Percentiles rank a stretch among this genome's conserved stretches.
phyloP scores from a whole-genome alignment of 2,888 invertebrate genomes.

The Trissolcus brochymenae region DNA sequence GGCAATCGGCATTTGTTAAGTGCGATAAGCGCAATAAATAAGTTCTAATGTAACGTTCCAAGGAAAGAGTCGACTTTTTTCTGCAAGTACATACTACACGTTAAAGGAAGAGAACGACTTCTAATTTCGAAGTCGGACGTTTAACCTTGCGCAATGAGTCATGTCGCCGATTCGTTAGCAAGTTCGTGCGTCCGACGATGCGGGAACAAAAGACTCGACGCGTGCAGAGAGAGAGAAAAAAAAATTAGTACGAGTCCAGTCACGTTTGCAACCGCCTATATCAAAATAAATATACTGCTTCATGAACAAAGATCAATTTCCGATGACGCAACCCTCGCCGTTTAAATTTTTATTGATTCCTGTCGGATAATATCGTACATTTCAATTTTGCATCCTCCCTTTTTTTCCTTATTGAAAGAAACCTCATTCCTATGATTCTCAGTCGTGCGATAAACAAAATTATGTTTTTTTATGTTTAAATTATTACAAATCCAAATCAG shows the following conservation, averaged over 20 bases:
- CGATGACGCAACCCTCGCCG: conserved; percentile 33
- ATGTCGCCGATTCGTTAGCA: conserved; percentile 41
- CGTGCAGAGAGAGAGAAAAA: conserved; percentile 6
- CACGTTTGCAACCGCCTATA: conserved; percentile 8
- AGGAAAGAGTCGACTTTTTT: conserved; percentile 21
- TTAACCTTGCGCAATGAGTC: conserved; percentile 56
- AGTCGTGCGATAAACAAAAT: neutral
- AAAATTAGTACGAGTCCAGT: conserved; percentile 31
- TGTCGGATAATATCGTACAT: conserved; percentile 2
- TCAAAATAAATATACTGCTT: neutral
- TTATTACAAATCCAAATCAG: too few relatives aligned
- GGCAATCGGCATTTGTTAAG: conserved; percentile 21
- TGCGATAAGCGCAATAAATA: conserved; percentile 43
- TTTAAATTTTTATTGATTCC: neutral
- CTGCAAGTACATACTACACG: neutral
- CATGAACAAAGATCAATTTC: conserved; percentile 43
- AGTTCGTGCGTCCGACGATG: conserved; percentile 30
- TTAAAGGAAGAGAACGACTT: conserved; percentile 39
- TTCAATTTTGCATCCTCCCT: neutral
- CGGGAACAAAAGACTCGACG: conserved; percentile 38
- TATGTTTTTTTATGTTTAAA: neutral
- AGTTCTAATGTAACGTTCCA: conserved; percentile 24
- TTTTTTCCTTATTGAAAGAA: neutral
- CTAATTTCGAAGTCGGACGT: conserved; percentile 49
- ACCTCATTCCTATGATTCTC: too few relatives aligned